Base-by-base conservation (phyloP, 1,140 invertebrate genomes). In the Drosophila littoralis region DNA sequence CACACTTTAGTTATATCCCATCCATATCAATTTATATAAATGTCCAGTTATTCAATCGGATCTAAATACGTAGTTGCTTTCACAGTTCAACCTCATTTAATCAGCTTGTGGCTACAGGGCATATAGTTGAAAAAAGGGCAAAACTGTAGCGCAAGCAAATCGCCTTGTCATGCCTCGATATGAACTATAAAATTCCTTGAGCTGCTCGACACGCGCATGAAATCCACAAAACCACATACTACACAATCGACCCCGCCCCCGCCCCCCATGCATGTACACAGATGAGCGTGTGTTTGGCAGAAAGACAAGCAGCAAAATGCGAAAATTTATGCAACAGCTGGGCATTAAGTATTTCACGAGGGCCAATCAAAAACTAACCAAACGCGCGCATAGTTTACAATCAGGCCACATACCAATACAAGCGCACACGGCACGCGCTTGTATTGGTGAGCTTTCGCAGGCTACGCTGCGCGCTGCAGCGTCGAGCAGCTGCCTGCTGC, bases 251-350 rank as follows among this genome's bases (percentile, higher is more conserved):
- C 22, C 22, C 22, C 22, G 4, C 2, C 22, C 22, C 22, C 22
- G 4, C 22, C 4, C 22, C 17, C 28, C 22, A 10, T 2, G 36
- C 54, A 61, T 36, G 32, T 12, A 51, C 36, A 52, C 10, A 65
- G 35, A 52, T 33, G n/a, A 17, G 45, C 22, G 43, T 52, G 45
- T 33, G 35, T n/a, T 61, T 54, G 55, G 15, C 32, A 54, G 22
- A 36, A 55, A 86, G 67, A 68, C 72, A 81, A 64, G 77, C 68
- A 75, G 77, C 68, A 50, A 84, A 84, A 84, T 85, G 81, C 75
- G 81, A 77, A 82, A 79, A 83, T 86, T 83, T 86, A 86, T 86
- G 83, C 83, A 86, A 86, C 83, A 88, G 83, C 83, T 88, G 83
- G 71, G 75, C 63, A 74, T 60, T 13, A 54, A 51, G 42, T 45